These are phyloP conservation scores for Bufo bufo DNA, from an alignment of 2,113 vertebrate genomes.

Conservation along the genomic window DNA sequence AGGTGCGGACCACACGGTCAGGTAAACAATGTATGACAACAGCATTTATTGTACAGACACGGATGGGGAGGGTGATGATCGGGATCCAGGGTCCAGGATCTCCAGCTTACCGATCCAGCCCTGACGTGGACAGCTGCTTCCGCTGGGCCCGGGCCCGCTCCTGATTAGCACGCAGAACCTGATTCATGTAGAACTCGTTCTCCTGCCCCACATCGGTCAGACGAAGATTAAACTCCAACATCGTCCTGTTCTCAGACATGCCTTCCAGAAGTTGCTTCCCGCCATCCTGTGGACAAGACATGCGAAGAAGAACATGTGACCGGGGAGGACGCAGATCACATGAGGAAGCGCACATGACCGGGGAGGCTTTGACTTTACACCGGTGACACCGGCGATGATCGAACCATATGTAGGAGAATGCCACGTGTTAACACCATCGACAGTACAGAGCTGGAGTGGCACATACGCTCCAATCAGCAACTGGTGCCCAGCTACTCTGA, in stretches of 20 bases:
- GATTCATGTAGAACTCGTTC: conserved; percentile 75
- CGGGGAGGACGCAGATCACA: conserved; percentile 39
- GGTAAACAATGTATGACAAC: background rate
- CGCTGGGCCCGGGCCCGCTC: conserved; percentile 60
- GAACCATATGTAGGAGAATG: conserved; percentile 86
- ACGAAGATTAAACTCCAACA: conserved; percentile 82
- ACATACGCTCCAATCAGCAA: conserved; percentile 97
- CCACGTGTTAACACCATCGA: conserved; percentile 96
- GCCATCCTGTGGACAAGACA: conserved; percentile 75
- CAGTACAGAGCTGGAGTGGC: conserved; percentile 97
- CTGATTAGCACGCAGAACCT: conserved; percentile 76
- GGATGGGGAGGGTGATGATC: background rate
- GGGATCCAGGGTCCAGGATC: background rate
- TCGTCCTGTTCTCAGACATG: conserved; percentile 77
- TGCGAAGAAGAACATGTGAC: background rate
- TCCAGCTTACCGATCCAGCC: background rate
- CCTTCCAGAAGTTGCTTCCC: conserved; percentile 85
- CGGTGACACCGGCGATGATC: conserved; percentile 74
- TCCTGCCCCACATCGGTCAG: conserved; percentile 79
- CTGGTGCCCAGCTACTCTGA: conserved; percentile 97
- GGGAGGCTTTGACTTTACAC: conserved; percentile 84
- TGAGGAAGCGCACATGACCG: too few relatives aligned
- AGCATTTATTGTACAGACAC: background rate
- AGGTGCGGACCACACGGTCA: background rate
- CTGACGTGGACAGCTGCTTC: background rate